Evolutionary conservation across 2,113 vertebrate genomes (phyloP).

Genomic region (Columba livia): DNA sequence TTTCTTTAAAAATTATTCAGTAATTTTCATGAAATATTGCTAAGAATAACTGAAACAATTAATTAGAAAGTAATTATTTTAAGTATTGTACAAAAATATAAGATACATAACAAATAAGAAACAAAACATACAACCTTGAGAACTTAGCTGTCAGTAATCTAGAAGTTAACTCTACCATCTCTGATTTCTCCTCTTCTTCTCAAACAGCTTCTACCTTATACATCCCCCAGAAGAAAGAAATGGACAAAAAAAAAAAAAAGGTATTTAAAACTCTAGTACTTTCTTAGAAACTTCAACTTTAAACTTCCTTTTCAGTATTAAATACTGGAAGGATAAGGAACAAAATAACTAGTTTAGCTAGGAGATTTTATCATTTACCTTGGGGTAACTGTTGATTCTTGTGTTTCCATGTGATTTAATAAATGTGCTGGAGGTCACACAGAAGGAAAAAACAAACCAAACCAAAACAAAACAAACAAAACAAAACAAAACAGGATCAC

Average conservation of each 20-base stretch:
- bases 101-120: neutral
- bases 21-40: neutral
- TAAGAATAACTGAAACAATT: neutral
- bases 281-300: neutral
- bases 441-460: neutral
- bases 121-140: neutral
- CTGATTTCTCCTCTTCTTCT: neutral
- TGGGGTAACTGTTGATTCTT: neutral
- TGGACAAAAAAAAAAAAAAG: accelerated
- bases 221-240: neutral
- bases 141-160: neutral
- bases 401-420: neutral
- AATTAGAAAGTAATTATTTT: neutral
- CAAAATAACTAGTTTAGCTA: neutral
- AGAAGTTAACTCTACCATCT: neutral
- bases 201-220: neutral
- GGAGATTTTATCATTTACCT: neutral
- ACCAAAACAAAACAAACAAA: neutral
- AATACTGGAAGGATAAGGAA: neutral
- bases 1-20: neutral
- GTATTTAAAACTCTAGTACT: neutral
- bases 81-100: neutral
- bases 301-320: neutral
- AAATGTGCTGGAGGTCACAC: neutral
- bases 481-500: neutral